Evolutionary conservation across 2,888 invertebrate species (phyloP).

Genomic region (Drosophila picticornis): DNA sequence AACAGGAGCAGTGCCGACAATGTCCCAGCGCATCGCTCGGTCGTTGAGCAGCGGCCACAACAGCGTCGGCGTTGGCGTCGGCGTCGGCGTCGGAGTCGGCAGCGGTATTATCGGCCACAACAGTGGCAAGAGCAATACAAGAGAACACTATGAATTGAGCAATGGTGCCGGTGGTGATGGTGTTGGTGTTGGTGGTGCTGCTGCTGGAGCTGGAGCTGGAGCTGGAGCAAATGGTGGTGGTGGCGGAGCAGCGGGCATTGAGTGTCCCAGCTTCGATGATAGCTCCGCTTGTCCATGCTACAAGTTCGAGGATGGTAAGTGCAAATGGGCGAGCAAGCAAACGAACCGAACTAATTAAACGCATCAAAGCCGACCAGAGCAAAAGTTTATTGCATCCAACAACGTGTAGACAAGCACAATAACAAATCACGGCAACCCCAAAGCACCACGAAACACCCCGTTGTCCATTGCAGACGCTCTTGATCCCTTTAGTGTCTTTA

Average conservation of each 20-base stretch:
- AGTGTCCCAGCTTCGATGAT: conserved; percentile 91
- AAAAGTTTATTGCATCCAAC: conserved; percentile 62
- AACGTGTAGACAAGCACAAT: conserved; percentile 58
- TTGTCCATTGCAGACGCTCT: not conserved
- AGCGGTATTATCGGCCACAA: conserved; percentile 37
- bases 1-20: conserved; percentile 13
- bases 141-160: conserved; percentile 49
- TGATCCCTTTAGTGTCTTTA: conserved; percentile 3
- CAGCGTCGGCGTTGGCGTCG: conserved; percentile 39
- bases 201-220: too few species aligned
- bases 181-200: conserved; percentile 50
- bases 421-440: conserved; percentile 39
- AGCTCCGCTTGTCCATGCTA: conserved; percentile 95
- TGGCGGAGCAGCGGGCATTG: conserved; percentile 70
- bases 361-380: conserved; percentile 57
- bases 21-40: conserved; percentile 5
- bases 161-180: conserved; percentile 28
- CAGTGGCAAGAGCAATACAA: conserved; percentile 21
- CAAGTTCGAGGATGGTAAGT: conserved; percentile 94
- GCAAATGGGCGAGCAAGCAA: conserved; percentile 32
- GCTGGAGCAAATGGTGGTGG: conserved; percentile 18
- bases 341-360: conserved; percentile 58
- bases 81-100: conserved; percentile 49
- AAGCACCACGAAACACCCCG: not conserved
- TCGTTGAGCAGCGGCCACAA: conserved; percentile 27